phyloP scores from a whole-genome alignment of 2,888 invertebrate species.

The Nycteola revayana region DNA sequence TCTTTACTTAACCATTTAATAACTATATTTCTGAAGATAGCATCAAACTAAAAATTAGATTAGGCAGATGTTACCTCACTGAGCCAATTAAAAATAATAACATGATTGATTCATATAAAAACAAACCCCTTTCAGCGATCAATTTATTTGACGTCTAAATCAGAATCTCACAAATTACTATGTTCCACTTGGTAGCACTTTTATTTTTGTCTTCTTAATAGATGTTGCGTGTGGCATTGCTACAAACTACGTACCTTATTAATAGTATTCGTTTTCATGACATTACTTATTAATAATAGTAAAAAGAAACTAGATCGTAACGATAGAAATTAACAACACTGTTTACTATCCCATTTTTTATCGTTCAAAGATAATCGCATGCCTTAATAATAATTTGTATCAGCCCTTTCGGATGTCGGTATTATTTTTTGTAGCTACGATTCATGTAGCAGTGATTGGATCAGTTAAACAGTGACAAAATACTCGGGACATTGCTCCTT shows the following conservation, averaged over 20 bases:
- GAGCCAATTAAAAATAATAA: constrained; percentile 69
- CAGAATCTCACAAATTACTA: constrained; percentile 60
- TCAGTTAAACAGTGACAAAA: constrained; percentile 80
- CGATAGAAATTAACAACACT: constrained; percentile 60
- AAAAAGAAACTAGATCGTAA: constrained; percentile 42
- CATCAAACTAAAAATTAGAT: constrained; percentile 26
- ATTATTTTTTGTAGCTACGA: constrained; percentile 54
- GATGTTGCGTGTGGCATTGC: constrained; percentile 55
- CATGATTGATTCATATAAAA: constrained; percentile 62
- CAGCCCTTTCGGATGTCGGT: constrained; percentile 58
- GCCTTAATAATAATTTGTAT: constrained; percentile 63
- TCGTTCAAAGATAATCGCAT: constrained; percentile 55
- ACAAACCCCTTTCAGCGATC: constrained; percentile 59
- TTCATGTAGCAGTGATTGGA: constrained; percentile 66
- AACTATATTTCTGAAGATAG: too few relatives aligned
- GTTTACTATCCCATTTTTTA: constrained; percentile 55
- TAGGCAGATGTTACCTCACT: constrained; percentile 55
- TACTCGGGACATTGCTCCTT: constrained; percentile 68
- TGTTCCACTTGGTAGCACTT: constrained; percentile 46
- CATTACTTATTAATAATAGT: constrained; percentile 59
- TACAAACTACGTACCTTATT: constrained; percentile 37
- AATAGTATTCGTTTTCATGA: constrained; percentile 52
- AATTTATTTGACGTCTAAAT: constrained; percentile 71
- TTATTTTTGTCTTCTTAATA: constrained; percentile 41
- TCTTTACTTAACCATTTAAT: too few relatives aligned